Conservation (phyloP, 2,888 invertebrate species). For the Caenorhabditis sp. region DNA sequence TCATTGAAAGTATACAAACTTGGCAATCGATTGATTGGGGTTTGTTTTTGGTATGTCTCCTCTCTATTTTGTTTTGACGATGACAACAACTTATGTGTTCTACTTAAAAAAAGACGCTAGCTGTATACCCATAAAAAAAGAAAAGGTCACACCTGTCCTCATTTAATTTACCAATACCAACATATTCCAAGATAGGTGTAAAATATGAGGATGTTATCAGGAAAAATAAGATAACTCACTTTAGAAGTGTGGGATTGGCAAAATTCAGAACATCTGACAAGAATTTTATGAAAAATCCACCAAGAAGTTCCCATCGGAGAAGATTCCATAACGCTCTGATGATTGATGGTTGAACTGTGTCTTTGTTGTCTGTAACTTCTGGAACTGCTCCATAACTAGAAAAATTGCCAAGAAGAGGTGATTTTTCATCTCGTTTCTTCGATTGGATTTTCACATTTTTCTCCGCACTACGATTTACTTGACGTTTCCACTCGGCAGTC, state of each 20-base stretch:
- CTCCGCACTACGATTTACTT: slow-evolving; percentile 16
- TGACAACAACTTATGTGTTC: too few relatives aligned
- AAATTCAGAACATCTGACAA: slow-evolving; percentile 64
- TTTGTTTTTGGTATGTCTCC: too few relatives aligned
- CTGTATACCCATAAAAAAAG: too few relatives aligned
- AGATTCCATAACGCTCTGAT: slow-evolving; percentile 55
- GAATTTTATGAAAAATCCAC: slow-evolving; percentile 60
- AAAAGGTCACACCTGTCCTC: too few relatives aligned
- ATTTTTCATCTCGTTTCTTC: slow-evolving; percentile 11
- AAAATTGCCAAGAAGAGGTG: slow-evolving; percentile 23
- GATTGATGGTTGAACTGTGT: slow-evolving; percentile 52
- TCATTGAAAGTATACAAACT: too few relatives aligned
- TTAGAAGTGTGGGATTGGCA: slow-evolving; percentile 65
- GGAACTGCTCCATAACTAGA: slow-evolving; percentile 33
- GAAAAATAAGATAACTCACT: slow-evolving; percentile 42
- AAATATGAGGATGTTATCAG: too few relatives aligned
- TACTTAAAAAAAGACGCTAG: too few relatives aligned
- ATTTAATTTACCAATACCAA: too few relatives aligned
- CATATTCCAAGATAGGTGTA: too few relatives aligned
- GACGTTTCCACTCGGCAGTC: slow-evolving; percentile 50
- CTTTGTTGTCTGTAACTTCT: neutral
- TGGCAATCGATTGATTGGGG: too few relatives aligned
- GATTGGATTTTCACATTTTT: slow-evolving; percentile 9
- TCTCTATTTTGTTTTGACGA: too few relatives aligned
- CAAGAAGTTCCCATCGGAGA: slow-evolving; percentile 64